Base-by-base conservation (phyloP, 2,888 invertebrate genomes). In the Eupithecia inturbata region DNA sequence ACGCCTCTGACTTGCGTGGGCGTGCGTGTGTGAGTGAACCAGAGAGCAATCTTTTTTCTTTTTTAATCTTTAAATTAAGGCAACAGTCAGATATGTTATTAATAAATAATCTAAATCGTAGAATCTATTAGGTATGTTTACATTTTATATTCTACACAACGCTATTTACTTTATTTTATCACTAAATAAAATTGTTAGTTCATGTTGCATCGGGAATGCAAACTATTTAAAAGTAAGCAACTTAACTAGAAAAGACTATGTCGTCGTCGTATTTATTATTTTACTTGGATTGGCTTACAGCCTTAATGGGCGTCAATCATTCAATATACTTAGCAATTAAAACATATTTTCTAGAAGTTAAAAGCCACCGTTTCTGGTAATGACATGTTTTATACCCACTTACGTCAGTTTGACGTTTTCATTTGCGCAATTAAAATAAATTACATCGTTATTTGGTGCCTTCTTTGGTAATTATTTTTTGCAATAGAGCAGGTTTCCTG, bases 1-100 rank as follows among this genome's bases (percentile, higher is more conserved):
- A 83, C 87, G 78, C 89, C 93, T 93, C 76, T 93, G 84, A 78
- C 80, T 73, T 71, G 73, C 73, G 75, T 76, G 75, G 75, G 75
- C 72, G 75, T 73, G 70, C 67, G 72, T 76, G 75, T 76, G 73
- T 75, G 75, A 75, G 76, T 76, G 73, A 69, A 73, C 73, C 76
- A 76, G 66, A 76, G 68, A 73, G 66, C 68, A 72, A 62, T 28
- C 63, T 75, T 75, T 76, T 66, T 70, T 36, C 41, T 45, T 70
- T 39, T 63, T 67, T 45, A 64, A 53, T 36, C 14, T 39, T 39
- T 66, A 26, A 53, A 67, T 53, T 45, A 66, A 49, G 28, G 68
- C 71, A 64, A 31, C 72, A 45, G 31, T 22, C 33, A 67, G 63
- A 45, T 64, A 57, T 68, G 4, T 3, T 36, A 26, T 7, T 26